phyloP scores from a whole-genome alignment of 1,140 invertebrate species.

The Drosophila orena region DNA sequence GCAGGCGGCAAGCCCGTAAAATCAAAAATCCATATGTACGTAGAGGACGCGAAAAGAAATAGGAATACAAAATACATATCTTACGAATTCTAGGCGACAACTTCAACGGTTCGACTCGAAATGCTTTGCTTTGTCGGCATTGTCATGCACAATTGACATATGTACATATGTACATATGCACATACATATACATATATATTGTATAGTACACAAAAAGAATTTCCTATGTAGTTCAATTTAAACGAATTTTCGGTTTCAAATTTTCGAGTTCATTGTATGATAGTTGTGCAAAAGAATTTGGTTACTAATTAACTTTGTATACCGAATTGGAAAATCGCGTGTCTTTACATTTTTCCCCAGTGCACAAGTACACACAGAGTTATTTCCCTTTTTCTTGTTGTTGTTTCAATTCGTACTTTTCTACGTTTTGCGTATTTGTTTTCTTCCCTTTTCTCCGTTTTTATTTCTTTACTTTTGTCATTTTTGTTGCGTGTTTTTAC shows the following conservation, averaged over 20 bases:
- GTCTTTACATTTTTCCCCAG: neutral
- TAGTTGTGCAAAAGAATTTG: neutral
- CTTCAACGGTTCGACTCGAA: conserved; percentile 33
- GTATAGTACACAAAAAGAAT: conserved; percentile 2
- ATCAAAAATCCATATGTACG: conserved; percentile 32
- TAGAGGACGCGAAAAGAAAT: conserved; percentile 49
- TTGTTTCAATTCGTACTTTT: conserved; percentile 14
- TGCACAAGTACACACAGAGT: neutral
- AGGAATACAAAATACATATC: conserved; percentile 38
- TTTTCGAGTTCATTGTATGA: neutral
- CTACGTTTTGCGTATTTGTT: conserved; percentile 10
- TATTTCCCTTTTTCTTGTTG: conserved; percentile 9
- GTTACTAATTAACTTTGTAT: neutral
- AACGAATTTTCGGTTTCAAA: neutral
- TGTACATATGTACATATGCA: too few species aligned
- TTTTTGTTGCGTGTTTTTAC: conserved; percentile 53
- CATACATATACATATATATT: conserved; percentile 1
- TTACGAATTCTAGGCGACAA: conserved; percentile 73
- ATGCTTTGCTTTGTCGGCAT: conserved; percentile 36
- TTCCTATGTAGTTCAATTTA: neutral
- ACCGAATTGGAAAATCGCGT: too few species aligned
- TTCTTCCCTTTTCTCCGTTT: conserved; percentile 9
- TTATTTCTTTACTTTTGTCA: conserved; percentile 17
- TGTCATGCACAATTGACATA: conserved; percentile 63
- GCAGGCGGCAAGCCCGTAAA: conserved; percentile 14